phyloP scores from a whole-genome alignment of 2,888 invertebrate species.

The Hyppa rectilinea region DNA sequence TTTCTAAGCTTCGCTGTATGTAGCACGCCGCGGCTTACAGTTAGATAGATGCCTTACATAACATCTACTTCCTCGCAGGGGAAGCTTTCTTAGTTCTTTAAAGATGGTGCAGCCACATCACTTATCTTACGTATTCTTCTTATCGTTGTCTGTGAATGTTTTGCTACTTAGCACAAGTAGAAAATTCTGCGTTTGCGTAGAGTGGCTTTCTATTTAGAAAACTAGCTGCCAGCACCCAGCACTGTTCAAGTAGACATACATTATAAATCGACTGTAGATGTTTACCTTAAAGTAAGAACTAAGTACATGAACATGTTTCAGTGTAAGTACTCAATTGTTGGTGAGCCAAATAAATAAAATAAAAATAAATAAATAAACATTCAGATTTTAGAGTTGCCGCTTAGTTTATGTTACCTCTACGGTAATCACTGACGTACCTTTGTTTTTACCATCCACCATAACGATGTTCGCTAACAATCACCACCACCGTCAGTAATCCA shows the following conservation, averaged over 20 bases:
- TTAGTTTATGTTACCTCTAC: neutral
- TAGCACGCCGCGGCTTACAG: conserved; percentile 14
- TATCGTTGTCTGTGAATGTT: neutral
- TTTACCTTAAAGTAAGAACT: too few species aligned
- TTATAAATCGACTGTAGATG: neutral
- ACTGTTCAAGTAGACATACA: neutral
- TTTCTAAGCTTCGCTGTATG: conserved; percentile 32
- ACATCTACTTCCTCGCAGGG: conserved; percentile 23
- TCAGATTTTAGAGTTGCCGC: neutral
- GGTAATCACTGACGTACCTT: neutral
- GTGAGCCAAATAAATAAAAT: too few species aligned
- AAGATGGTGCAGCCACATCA: neutral
- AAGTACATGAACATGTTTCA: too few species aligned
- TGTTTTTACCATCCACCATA: neutral
- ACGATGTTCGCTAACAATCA: neutral
- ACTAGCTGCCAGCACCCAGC: neutral
- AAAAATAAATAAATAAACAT: too few species aligned
- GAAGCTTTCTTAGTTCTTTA: conserved; percentile 29
- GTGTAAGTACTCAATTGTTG: too few species aligned
- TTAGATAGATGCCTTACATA: conserved; percentile 6
- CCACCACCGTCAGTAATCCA: neutral
- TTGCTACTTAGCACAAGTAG: conserved; percentile 1
- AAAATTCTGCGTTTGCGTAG: conserved; percentile 5
- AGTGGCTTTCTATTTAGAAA: conserved; percentile 30
- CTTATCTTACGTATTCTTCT: neutral